These are phyloP conservation scores for Montifringilla adamsi DNA, from an alignment of 2,113 vertebrate species.

Conservation along the genomic window DNA sequence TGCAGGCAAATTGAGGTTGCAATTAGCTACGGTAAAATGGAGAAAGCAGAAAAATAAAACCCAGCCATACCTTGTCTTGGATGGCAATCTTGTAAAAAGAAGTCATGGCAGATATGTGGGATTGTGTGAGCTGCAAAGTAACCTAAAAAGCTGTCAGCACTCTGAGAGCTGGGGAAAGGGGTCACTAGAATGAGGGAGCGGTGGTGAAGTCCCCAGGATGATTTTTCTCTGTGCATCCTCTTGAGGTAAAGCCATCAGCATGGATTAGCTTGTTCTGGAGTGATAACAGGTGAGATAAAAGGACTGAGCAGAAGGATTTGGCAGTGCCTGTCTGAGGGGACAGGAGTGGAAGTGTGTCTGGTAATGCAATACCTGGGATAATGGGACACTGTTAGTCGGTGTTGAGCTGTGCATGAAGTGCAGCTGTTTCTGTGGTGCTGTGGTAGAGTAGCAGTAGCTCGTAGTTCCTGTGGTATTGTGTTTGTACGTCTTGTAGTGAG, in stretches of 20 bases:
- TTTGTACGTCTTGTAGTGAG: neutral
- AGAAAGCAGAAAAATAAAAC: neutral
- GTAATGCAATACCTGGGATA: neutral
- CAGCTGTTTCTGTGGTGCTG: neutral
- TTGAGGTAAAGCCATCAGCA: neutral
- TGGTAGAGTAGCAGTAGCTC: neutral
- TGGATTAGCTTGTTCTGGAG: neutral
- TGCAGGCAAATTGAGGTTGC: neutral
- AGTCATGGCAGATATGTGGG: neutral
- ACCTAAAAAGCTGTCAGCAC: neutral
- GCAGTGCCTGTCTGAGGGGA: neutral
- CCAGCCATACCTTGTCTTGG: neutral
- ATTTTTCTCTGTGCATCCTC: neutral
- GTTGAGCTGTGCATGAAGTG: neutral
- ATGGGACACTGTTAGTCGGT: neutral
- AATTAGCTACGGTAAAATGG: neutral
- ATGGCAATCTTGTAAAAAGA: neutral
- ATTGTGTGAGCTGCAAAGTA: neutral
- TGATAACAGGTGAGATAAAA: neutral
- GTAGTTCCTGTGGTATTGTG: neutral
- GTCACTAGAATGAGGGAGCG: neutral
- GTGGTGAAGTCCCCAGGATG: neutral
- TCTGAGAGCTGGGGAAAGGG: neutral
- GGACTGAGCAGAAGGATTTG: neutral
- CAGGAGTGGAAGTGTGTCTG: neutral